Base-by-base conservation (phyloP, 2,113 vertebrate genomes). In the Empidonax alnorum region DNA sequence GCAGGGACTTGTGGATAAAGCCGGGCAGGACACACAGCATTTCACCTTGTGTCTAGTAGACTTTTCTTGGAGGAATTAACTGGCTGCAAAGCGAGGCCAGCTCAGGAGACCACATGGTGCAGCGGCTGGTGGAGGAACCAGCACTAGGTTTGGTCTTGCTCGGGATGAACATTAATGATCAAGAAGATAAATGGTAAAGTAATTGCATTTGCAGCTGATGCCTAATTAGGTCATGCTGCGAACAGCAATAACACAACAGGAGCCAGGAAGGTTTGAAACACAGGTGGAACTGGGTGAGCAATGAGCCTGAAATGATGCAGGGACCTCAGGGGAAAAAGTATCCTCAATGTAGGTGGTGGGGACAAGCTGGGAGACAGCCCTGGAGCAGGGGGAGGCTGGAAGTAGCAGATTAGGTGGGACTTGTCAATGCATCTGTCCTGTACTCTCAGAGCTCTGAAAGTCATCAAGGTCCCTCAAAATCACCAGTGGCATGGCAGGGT, bases 171-270 rank as follows among this genome's bases (percentile, higher is more conserved):
- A 6, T 71, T 66, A 94, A 78, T 0, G 8, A 93, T 58, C 1
- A 7, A 62, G 71, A 71, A 92, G 87, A 94, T 90, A 92, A 96
- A 94, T 52, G 39, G 77, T 73, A 71, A 76, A 77, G 65, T 84
- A 77, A 90, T 86, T 89, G 84, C 84, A 67, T 94, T 93, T 93
- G 74, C 68, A 76, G 69, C 79, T 63, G 80, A 92, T 63, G 81
- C 78, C 87, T 93, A 82, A 83, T 93, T 76, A 94, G 88, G 95
- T 90, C 77, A 58, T 0, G 0, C 79, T 88, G 76, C 0, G 14
- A 94, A 52, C 27, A 56, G 67, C 73, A 67, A 50, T 86, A 84
- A 72, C 7, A 15, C 79, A 58, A 61, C 56, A 80, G 77, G 82
- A 86, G 65, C 35, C 1, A 25, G 75, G 84, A 75, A 49, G 8